These are phyloP conservation scores for Phainopepla nitens DNA, from an alignment of 2,113 vertebrate species.

Conservation along the genomic window DNA sequence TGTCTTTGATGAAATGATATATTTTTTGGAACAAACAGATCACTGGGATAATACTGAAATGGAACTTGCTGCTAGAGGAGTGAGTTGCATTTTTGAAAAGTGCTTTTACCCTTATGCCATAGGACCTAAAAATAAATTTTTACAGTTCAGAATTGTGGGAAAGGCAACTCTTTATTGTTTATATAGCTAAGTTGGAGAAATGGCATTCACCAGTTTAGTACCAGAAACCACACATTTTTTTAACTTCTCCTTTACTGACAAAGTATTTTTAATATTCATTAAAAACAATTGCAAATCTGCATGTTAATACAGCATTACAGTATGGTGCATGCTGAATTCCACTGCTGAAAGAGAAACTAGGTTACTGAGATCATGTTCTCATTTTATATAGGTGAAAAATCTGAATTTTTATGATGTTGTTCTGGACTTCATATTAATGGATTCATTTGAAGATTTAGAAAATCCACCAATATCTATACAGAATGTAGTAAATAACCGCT, in stretches of 20 bases:
- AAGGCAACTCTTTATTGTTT: not conserved
- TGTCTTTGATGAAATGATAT: conserved; percentile 93
- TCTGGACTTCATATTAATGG: conserved; percentile 97
- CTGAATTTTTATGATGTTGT: conserved; percentile 97
- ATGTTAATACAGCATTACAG: not conserved
- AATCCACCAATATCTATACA: conserved; percentile 94
- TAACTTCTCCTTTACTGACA: not conserved
- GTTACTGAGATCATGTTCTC: conserved; percentile 29
- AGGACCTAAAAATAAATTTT: not conserved
- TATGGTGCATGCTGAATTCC: not conserved
- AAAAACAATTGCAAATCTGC: not conserved
- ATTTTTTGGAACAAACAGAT: conserved; percentile 87
- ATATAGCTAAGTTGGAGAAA: not conserved
- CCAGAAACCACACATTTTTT: not conserved
- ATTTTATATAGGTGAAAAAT: conserved; percentile 84
- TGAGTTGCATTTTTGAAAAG: conserved; percentile 62
- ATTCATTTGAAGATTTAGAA: conserved; percentile 98
- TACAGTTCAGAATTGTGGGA: not conserved
- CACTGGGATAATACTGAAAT: conserved; percentile 90
- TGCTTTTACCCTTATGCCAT: not conserved
- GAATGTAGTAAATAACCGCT: conserved; percentile 94
- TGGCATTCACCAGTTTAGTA: not conserved
- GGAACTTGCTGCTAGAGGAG: conserved; percentile 90
- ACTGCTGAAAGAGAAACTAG: not conserved
- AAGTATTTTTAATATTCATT: not conserved